These are phyloP conservation scores for Cheilosia scutellata DNA, from an alignment of 2,888 invertebrate genomes.

Conservation along the genomic window DNA sequence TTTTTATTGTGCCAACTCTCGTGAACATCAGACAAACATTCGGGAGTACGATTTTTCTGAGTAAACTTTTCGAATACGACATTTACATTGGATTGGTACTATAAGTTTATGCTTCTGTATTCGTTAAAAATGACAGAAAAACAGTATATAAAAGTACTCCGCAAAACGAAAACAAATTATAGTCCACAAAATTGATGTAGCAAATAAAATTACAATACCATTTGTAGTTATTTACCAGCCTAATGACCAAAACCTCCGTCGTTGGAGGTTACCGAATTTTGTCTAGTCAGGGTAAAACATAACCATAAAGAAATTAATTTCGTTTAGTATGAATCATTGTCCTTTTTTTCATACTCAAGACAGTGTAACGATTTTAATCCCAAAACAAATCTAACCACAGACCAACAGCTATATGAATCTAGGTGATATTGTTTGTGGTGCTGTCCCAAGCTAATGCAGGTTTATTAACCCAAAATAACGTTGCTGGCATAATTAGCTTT, in stretches of 20 bases:
- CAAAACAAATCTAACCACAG: slow-evolving; percentile 25
- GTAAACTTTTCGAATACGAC: too few relatives aligned
- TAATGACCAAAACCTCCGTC: background rate
- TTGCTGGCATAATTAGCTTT: slow-evolving; percentile 26
- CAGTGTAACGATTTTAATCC: slow-evolving; percentile 4
- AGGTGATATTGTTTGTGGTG: background rate
- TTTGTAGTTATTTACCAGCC: background rate
- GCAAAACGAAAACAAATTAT: too few relatives aligned
- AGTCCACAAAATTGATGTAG: background rate
- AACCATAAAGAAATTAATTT: background rate
- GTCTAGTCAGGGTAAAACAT: background rate
- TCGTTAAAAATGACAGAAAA: too few relatives aligned
- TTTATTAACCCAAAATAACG: slow-evolving; percentile 44
- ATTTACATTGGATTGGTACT: too few relatives aligned
- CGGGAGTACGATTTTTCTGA: too few relatives aligned
- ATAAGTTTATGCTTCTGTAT: too few relatives aligned
- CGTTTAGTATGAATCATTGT: background rate
- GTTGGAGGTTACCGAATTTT: background rate
- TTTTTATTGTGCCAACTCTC: too few relatives aligned
- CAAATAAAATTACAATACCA: background rate
- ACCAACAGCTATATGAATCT: slow-evolving; percentile 2
- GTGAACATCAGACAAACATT: too few relatives aligned
- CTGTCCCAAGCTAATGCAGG: background rate
- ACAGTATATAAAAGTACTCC: too few relatives aligned
- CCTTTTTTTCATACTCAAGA: background rate